Evolutionary conservation across 2,797 vertebrate species (phyloP).

Genomic region (Sphenodon punctatus): DNA sequence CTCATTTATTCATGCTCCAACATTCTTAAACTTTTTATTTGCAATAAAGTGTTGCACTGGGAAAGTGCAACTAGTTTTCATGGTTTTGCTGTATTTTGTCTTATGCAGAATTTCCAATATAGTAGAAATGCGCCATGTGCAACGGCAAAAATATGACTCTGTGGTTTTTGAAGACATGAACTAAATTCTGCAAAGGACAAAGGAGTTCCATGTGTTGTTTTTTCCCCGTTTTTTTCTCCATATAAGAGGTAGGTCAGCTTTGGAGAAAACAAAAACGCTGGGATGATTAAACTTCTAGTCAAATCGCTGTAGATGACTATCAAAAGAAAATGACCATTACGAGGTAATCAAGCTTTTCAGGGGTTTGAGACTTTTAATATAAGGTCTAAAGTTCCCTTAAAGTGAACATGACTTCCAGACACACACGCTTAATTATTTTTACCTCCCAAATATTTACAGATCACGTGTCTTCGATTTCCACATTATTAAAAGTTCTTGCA

Average conservation of each 20-base stretch:
- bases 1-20: background rate
- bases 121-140: slow-evolving; percentile 17
- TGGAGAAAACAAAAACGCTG: background rate
- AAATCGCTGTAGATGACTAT: slow-evolving; percentile 5
- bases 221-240: too few relatives aligned
- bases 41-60: rapidly evolving
- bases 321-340: background rate
- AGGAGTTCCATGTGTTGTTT: background rate
- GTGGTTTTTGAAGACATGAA: slow-evolving; percentile 11
- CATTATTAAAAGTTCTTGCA: background rate
- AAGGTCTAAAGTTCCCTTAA: background rate
- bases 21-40: background rate
- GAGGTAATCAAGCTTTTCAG: background rate
- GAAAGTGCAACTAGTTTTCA: background rate
- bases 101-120: background rate
- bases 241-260: slow-evolving; percentile 29
- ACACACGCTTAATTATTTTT: background rate
- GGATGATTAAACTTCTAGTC: slow-evolving; percentile 5
- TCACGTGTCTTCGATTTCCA: slow-evolving; percentile 10
- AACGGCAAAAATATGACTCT: background rate
- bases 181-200: background rate
- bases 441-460: too few relatives aligned
- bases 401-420: background rate
- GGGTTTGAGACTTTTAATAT: background rate
- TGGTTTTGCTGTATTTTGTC: slow-evolving; percentile 16